Base-by-base conservation (phyloP, 35 echinoderm and acorn worm genomes). In the Ophiothrix spiculata region DNA sequence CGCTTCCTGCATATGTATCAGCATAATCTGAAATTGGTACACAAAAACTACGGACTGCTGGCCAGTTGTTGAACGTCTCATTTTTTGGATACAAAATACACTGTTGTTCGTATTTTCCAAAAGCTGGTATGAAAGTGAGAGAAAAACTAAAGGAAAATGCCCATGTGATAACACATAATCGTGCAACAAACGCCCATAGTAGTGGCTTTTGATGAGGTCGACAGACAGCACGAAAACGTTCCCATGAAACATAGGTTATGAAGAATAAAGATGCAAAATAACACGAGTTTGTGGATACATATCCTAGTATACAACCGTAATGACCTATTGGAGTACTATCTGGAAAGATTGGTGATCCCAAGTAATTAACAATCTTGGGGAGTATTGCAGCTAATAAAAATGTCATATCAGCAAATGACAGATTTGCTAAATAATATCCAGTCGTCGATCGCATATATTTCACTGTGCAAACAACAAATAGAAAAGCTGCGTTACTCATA, bases 141-240 rank as follows among this genome's bases (percentile, higher is more conserved):
- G 60, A 69, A 25, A 69, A 69, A 25, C 8, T 28, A 69, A 69
- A 69, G 25, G 16, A 69, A 25, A 69, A 69, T 25, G 29, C 29
- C 60, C 60, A 69, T 69, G 60, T 69, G 3, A 69, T n/a, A 25
- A 28, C 29, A 15, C 17, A 15, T 25, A 69, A 69, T 69, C 17
- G 3, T 4, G 25, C 23, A 6, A 69, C 60, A 6, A 4, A n/a
- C 29, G 17, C 29, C 60, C 60, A 69, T 69, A 25, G 8, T 69
- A 28, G 3, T 2, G 4, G 60, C 23, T 69, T 69, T 69, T 69
- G 8, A 69, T 69, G 60, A 12, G 60, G 60, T 2, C 25, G 60
- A 69, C 60, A 93, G 17, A 93, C 87, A 23, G 92, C 92, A 56
- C 84, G 81, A 60, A 77, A 93, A 4, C 87, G 60, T 75, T 93